Evolutionary conservation across 2,797 vertebrate genomes (phyloP), one percentile per base, ranked within the genome.

Genomic region (Craterocephalus amniculus): DNA sequence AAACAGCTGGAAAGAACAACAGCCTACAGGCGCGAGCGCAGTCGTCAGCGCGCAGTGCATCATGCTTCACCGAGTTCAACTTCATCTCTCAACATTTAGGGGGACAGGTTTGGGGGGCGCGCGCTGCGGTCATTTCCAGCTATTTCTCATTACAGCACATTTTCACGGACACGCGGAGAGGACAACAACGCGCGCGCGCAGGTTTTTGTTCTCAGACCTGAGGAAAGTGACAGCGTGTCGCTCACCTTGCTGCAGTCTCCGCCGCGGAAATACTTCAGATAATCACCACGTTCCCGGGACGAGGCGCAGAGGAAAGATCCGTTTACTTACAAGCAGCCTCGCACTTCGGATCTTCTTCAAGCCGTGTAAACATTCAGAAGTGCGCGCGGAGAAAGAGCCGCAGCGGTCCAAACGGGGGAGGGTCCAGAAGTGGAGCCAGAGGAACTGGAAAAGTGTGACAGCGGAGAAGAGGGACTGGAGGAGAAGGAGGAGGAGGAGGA

Each of bases 371-470:
- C 78, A 82, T 32, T 45, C 1, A 67, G 66, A 40, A 36, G 61
- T 20, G 54, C 0, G 38, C 2, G 20, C 0, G 60, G 71, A 49
- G 24, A 58, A 0, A 59, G 14, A 43, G 56, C 2, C 55, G 7
- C 62, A 4, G 24, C 81, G 80, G 43, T 88, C 83, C 48, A 73
- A 79, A 16, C 72, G 77, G 85, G 85, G 89, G 87, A 86, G 89
- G 89, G 80, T 81, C 87, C 72, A 34, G 70, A 74, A 58, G 76
- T 11, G 32, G 11, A 72, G 65, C 67, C 72, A 71, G 34, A 35
- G 31, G 68, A 59, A 66, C 6, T 66, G 76, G 83, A 78, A 86
- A 81, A 76, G 12, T 68, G 78, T 83, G 84, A 87, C 80, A 83
- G 78, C 45, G 36, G 52, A 14, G 64, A 51, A n/a, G n/a, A 45